Evolutionary conservation across 2,888 invertebrate species (phyloP), one percentile per base, ranked within the genome.

Genomic region (Glomeris marginata): DNA sequence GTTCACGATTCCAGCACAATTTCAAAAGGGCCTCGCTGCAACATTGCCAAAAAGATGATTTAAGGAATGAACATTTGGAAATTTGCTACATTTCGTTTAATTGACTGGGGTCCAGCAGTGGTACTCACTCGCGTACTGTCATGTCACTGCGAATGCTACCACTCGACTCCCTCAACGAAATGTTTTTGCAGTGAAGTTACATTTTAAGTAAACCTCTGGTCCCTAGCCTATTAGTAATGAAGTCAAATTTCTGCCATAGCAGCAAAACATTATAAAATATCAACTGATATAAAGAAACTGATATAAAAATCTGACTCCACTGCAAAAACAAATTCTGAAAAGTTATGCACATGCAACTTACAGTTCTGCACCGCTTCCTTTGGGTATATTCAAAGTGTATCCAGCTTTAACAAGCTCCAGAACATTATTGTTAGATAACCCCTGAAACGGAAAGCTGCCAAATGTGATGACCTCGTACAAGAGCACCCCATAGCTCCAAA

Each of bases 361-460:
- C 80, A 91, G 66, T 59, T 81, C 80, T 1, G 81, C 77, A 57
- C 81, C 81, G 28, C 84, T 75, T 37, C 83, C 84, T n/a, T 72
- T 69, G 0, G 91, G 91, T 56, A 86, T 76, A 13, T 65, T 72
- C 54, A 87, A 69, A 2, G 78, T 78, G 57, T 80, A 78, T 3
- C 87, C 87, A 20, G 71, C 72, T 63, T 82, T 85, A 0, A 91
- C 84, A 59, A 77, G 76, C 45, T 81, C 79, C 58, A 90, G 69
- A 15, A 90, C 91, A 70, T 90, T 80, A 56, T 77, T 77, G 66
- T 91, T 91, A 58, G 80, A 80, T 61, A 86, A 71, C 0, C 86
- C 88, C 69, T 85, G 87, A 67, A 84, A 91, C 0, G 91, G 91
- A 66, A 86, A 81, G 60, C 84, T 83, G 10, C 91, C 91, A 67